These are phyloP conservation scores for Pachyuromys duprasi DNA, from an alignment of 2,797 vertebrate species.

Conservation along the genomic window DNA sequence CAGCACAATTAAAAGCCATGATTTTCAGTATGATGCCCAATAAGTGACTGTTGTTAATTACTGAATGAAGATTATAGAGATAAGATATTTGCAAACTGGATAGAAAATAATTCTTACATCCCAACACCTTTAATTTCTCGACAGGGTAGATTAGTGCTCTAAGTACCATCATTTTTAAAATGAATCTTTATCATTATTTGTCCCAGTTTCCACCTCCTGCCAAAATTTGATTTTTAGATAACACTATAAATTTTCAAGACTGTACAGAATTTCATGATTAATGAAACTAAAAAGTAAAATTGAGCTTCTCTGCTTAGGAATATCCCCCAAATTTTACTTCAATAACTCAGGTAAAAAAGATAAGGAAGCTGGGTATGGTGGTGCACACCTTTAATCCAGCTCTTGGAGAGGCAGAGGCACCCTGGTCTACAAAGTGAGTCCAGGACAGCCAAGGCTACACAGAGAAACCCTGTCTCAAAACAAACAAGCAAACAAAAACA, in stretches of 20 bases:
- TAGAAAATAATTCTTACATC: not conserved
- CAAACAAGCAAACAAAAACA: too few relatives aligned
- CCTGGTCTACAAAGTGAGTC: too few relatives aligned
- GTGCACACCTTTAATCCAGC: too few relatives aligned
- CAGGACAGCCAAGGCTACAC: too few relatives aligned
- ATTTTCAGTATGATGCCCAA: not conserved
- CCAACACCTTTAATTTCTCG: not conserved
- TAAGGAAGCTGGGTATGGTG: not conserved
- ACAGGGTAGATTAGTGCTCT: not conserved
- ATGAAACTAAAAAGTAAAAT: not conserved
- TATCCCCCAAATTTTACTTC: conserved; percentile 7
- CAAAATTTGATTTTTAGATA: not conserved
- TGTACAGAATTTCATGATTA: not conserved
- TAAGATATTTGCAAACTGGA: not conserved
- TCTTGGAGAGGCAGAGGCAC: too few relatives aligned
- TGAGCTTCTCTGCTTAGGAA: not conserved
- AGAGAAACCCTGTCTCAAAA: too few relatives aligned
- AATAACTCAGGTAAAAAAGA: conserved; percentile 11
- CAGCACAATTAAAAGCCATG: not conserved
- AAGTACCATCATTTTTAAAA: not conserved
- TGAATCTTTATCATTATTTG: not conserved
- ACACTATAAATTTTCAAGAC: not conserved
- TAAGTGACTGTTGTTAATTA: not conserved
- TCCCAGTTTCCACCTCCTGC: not conserved
- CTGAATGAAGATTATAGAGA: not conserved